These are phyloP conservation scores for Andrena bicolor DNA, from an alignment of 2,888 invertebrate species.

Conservation along the genomic window DNA sequence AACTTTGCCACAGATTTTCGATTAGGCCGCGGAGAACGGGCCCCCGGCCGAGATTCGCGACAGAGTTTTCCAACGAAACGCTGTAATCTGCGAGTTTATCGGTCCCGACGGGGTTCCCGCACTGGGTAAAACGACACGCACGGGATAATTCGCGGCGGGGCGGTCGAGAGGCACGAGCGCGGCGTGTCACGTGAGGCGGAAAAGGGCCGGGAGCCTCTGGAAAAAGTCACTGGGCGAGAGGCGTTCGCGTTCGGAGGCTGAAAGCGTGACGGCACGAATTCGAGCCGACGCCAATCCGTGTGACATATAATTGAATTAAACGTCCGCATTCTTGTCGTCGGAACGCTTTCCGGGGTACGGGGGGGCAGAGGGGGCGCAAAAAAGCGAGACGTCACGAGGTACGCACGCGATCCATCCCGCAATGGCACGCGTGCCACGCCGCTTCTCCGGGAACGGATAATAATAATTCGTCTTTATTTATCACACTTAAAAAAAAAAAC, in stretches of 20 bases:
- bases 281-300: slow-evolving; percentile 56
- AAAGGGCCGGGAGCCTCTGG: slow-evolving; percentile 25
- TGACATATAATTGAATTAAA: slow-evolving; percentile 65
- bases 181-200: slow-evolving; percentile 28
- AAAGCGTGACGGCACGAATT: slow-evolving; percentile 70
- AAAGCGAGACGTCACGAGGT: slow-evolving; percentile 23
- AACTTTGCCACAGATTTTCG: slow-evolving; percentile 62
- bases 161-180: slow-evolving; percentile 17
- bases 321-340: slow-evolving; percentile 55
- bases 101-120: slow-evolving; percentile 38
- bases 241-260: slow-evolving; percentile 26
- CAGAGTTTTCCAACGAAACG: slow-evolving; percentile 33
- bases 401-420: no score
- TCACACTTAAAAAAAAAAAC: no score
- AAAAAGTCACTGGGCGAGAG: slow-evolving; percentile 28
- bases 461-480: no score
- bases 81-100: slow-evolving; percentile 59
- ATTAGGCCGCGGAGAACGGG: slow-evolving; percentile 41
- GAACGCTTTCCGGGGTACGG: no score
- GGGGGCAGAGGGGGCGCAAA: slow-evolving; percentile 13
- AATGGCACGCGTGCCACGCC: not conserved
- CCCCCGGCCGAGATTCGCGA: slow-evolving; percentile 47
- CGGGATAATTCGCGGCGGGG: slow-evolving; percentile 20
- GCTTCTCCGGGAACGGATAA: not conserved
- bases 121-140: slow-evolving; percentile 12